phyloP scores from a whole-genome alignment of 2,797 vertebrate species.

The Poliocrania exsul region DNA sequence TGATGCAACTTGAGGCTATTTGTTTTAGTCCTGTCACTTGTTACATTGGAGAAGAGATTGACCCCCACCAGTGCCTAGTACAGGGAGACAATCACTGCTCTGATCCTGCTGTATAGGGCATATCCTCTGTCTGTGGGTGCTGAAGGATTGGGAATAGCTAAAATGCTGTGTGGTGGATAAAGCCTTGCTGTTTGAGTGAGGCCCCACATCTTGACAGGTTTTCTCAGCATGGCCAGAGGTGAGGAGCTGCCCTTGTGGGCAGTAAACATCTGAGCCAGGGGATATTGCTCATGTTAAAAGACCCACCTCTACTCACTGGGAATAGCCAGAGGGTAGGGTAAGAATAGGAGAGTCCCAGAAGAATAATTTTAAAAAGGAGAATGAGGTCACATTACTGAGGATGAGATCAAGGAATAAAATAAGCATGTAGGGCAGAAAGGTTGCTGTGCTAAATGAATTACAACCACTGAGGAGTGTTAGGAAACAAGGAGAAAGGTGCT shows the following conservation, averaged over 20 bases:
- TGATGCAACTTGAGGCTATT: not conserved
- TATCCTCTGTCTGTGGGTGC: no score
- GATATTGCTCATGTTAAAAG: fast-evolving
- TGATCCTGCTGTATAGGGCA: no score
- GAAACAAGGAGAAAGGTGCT: slow-evolving; percentile 67
- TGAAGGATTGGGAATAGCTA: not conserved
- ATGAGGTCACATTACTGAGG: slow-evolving; percentile 66
- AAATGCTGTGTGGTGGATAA: not conserved
- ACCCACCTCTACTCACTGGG: not conserved
- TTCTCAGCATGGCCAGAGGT: fast-evolving
- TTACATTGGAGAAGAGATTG: not conserved
- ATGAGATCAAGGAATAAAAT: slow-evolving; percentile 71
- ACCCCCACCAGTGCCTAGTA: not conserved
- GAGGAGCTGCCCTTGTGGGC: not conserved
- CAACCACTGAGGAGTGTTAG: slow-evolving; percentile 43
- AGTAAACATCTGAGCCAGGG: not conserved
- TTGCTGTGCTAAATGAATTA: slow-evolving; percentile 64
- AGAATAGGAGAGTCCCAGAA: slow-evolving; percentile 38
- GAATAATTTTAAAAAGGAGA: slow-evolving; percentile 26
- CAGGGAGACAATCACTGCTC: no score
- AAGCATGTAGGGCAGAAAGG: slow-evolving; percentile 65
- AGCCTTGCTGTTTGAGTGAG: not conserved
- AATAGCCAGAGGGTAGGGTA: not conserved
- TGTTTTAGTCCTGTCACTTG: not conserved
- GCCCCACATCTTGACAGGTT: not conserved